phyloP scores from a whole-genome alignment of 2,888 invertebrate species.

The Mactromeris polynyma region DNA sequence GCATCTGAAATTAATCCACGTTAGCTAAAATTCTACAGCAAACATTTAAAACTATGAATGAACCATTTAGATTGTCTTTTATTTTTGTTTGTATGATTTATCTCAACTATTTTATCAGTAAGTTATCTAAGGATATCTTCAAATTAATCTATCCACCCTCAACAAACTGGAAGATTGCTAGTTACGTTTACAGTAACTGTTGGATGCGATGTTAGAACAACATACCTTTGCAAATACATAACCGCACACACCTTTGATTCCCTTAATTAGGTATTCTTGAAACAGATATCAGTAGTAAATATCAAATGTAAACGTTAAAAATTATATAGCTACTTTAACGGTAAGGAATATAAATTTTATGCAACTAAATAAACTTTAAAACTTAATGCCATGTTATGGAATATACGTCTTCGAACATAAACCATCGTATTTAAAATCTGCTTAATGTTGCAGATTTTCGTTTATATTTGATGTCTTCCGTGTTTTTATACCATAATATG shows the following conservation, averaged over 20 bases:
- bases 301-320: background rate
- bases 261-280: background rate
- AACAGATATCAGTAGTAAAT: background rate
- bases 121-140: conserved; percentile 53
- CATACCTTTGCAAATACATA: background rate
- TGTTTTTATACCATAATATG: background rate
- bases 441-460: background rate
- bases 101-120: conserved; percentile 60
- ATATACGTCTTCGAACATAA: background rate
- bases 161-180: background rate
- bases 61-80: conserved; percentile 56
- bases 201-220: background rate
- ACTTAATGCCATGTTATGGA: background rate
- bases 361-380: background rate
- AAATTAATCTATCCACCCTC: conserved; percentile 40
- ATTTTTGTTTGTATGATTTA: conserved; percentile 52
- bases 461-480: background rate
- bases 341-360: background rate
- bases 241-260: background rate
- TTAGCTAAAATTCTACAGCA: conserved; percentile 48
- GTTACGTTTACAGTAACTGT: background rate
- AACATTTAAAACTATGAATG: conserved; percentile 58
- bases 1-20: conserved; percentile 50
- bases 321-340: background rate
- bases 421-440: background rate